These are phyloP conservation scores for Saxidomus purpurata DNA, from an alignment of 1,140 invertebrate genomes.

Conservation along the genomic window DNA sequence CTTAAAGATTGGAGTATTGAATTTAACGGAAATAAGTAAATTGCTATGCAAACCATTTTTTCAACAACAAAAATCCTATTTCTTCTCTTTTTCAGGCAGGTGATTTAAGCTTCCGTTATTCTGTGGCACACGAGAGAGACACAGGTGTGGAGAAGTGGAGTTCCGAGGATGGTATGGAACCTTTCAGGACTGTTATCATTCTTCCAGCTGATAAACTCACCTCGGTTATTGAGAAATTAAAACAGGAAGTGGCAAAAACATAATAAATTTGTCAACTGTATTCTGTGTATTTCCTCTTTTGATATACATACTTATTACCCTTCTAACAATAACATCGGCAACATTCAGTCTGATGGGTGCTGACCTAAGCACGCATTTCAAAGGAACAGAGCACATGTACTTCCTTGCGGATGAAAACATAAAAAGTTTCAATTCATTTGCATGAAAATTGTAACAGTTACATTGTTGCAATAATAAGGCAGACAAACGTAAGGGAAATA, in stretches of 20 bases:
- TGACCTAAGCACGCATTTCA: too few species aligned
- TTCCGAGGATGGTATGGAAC: slow-evolving; percentile 61
- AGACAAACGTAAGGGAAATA: too few species aligned
- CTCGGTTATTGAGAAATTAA: slow-evolving; percentile 35
- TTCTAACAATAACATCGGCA: not conserved
- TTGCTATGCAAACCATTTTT: too few species aligned
- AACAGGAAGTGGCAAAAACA: slow-evolving; percentile 52
- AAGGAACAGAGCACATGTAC: too few species aligned
- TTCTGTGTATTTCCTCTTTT: not conserved
- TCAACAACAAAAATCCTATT: too few species aligned
- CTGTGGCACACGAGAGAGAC: slow-evolving; percentile 59
- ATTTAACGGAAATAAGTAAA: too few species aligned
- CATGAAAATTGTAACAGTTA: too few species aligned
- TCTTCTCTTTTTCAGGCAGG: slow-evolving; percentile 11
- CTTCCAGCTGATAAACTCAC: slow-evolving; percentile 48
- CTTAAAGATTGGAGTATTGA: too few species aligned
- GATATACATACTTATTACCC: not conserved
- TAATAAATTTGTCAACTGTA: not conserved
- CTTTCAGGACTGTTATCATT: slow-evolving; percentile 57
- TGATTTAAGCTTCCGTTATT: slow-evolving; percentile 52
- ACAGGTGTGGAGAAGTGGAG: slow-evolving; percentile 53
- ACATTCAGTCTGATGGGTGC: too few species aligned
- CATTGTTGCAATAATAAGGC: too few species aligned
- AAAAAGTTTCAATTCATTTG: too few species aligned
- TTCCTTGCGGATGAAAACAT: too few species aligned